Conservation (phyloP, 53 echinoderm and acorn worm genomes). For the Patiria pectinifera region DNA sequence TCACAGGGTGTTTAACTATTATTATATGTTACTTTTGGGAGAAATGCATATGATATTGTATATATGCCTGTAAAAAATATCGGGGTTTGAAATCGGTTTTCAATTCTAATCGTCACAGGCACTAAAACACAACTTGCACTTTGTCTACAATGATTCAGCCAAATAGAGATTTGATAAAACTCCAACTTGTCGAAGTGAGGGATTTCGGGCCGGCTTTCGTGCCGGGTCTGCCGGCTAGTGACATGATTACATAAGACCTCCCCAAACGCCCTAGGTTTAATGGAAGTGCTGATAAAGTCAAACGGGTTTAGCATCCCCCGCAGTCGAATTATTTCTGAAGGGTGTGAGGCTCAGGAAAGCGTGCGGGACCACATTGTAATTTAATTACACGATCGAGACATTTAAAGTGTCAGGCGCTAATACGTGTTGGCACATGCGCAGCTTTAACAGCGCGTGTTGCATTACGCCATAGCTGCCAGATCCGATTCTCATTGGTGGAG, state of each 20-base stretch:
- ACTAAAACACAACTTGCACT: background rate
- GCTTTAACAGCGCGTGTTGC: background rate
- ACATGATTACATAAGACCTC: conserved; percentile 3
- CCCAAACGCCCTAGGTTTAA: background rate
- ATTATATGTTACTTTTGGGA: no score
- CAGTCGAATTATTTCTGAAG: background rate
- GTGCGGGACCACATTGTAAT: background rate
- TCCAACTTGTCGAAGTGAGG: background rate
- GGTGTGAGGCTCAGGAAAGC: background rate
- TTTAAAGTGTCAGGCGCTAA: conserved; percentile 12
- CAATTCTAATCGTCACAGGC: no score
- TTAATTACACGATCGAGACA: conserved; percentile 8
- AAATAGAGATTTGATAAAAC: background rate
- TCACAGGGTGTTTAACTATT: no score
- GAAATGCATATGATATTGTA: no score
- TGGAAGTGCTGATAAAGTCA: background rate
- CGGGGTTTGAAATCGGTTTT: no score
- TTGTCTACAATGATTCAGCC: background rate
- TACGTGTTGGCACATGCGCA: conserved; percentile 6
- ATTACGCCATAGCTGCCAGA: background rate
- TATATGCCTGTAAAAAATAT: no score
- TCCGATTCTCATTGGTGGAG: conserved; percentile 12
- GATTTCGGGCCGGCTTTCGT: background rate
- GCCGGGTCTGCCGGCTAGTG: background rate
- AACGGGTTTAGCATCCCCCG: background rate